phyloP scores from a whole-genome alignment of 2,888 invertebrate genomes.

The Ethmia dodecea region DNA sequence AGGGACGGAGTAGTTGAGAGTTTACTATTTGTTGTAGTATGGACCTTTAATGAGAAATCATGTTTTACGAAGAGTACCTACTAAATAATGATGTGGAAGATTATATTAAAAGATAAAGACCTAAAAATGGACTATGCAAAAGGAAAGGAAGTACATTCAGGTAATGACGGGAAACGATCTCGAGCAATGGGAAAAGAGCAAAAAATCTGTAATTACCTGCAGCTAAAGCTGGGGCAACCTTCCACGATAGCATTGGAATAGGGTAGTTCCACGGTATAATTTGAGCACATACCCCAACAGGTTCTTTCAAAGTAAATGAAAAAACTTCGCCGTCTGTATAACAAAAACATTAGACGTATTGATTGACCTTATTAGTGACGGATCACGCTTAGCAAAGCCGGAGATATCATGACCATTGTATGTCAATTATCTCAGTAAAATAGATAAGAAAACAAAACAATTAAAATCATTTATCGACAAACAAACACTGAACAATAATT shows the following conservation, averaged over 20 bases:
- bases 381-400: constrained; percentile 2
- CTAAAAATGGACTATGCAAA: no score
- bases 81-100: no score
- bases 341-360: neutral
- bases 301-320: constrained; percentile 91
- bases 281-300: constrained; percentile 92
- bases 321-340: constrained; percentile 85
- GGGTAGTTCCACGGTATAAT: constrained; percentile 98
- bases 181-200: neutral
- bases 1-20: no score
- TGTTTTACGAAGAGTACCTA: no score
- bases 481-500: no score
- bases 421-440: constrained; percentile 20
- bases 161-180: no score
- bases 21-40: no score
- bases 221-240: constrained; percentile 88
- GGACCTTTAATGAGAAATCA: no score
- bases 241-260: constrained; percentile 95
- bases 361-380: neutral
- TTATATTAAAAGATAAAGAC: no score
- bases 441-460: constrained; percentile 11
- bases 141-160: no score
- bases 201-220: constrained; percentile 56
- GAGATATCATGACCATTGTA: constrained; percentile 31
- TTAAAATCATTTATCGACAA: constrained; percentile 1